phyloP scores from a whole-genome alignment of 2,113 vertebrate species.

The Amazona guildingii region DNA sequence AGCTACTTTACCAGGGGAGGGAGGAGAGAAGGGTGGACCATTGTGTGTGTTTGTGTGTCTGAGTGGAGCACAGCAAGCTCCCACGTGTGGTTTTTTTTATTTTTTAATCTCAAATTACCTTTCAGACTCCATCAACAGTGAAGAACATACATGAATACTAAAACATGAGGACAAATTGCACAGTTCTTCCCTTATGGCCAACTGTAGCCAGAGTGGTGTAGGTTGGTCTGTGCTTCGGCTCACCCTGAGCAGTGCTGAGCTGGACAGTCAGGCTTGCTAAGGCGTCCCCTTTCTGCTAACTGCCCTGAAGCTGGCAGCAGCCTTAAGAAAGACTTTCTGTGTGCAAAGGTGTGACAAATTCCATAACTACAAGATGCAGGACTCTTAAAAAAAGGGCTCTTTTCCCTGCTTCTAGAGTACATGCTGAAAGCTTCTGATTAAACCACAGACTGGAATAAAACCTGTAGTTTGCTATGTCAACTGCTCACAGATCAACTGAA shows the following conservation, averaged over 20 bases:
- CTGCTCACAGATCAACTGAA: background rate
- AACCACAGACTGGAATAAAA: background rate
- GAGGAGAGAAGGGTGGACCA: background rate
- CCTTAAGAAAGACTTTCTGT: background rate
- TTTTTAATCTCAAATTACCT: background rate
- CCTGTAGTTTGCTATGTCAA: background rate
- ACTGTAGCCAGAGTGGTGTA: too few species aligned
- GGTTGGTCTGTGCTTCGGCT: background rate
- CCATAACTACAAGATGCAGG: background rate
- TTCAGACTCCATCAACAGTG: background rate
- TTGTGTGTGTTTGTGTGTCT: rapidly evolving
- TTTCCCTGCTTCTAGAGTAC: background rate
- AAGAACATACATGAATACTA: background rate
- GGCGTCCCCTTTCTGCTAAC: background rate
- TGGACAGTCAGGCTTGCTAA: background rate
- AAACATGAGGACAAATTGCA: background rate
- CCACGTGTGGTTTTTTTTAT: background rate
- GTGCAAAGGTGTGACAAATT: background rate
- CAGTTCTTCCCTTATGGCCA: background rate
- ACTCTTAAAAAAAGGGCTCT: background rate
- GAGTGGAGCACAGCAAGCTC: background rate
- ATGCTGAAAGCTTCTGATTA: background rate
- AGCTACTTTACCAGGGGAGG: background rate
- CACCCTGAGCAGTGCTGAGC: background rate
- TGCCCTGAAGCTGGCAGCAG: background rate